These are phyloP conservation scores for Phalacrocorax aristotelis DNA, from an alignment of 2,113 vertebrate genomes.

Conservation along the genomic window DNA sequence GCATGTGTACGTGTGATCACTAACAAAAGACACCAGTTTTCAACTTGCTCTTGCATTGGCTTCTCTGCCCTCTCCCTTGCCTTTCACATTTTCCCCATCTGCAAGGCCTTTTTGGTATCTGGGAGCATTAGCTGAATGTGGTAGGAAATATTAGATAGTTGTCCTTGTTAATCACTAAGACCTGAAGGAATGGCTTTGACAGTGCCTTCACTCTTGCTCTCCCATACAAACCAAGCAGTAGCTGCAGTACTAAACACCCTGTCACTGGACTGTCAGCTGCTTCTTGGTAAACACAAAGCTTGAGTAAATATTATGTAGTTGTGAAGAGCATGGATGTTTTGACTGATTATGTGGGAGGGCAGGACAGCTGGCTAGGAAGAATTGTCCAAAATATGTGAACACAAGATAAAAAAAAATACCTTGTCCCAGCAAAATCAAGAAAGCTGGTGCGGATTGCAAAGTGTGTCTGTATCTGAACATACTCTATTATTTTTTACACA, in stretches of 20 bases:
- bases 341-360: background rate
- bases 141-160: background rate
- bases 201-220: background rate
- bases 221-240: background rate
- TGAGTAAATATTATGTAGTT: slow-evolving; percentile 2
- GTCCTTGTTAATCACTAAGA: background rate
- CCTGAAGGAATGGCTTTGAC: background rate
- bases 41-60: background rate
- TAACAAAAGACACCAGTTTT: background rate
- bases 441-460: background rate
- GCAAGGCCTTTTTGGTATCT: background rate
- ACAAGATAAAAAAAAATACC: background rate
- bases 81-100: background rate
- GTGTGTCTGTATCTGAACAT: background rate
- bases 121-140: background rate
- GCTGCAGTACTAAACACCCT: background rate
- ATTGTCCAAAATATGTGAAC: background rate
- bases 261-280: background rate
- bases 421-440: background rate
- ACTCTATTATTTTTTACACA: background rate
- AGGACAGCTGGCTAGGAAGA: background rate
- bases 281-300: background rate
- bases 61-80: background rate
- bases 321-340: background rate
- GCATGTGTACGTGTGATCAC: accelerated